These are phyloP conservation scores for Sinocyclocheilus rhinocerous DNA, from an alignment of 2,113 vertebrate genomes.

Conservation along the genomic window DNA sequence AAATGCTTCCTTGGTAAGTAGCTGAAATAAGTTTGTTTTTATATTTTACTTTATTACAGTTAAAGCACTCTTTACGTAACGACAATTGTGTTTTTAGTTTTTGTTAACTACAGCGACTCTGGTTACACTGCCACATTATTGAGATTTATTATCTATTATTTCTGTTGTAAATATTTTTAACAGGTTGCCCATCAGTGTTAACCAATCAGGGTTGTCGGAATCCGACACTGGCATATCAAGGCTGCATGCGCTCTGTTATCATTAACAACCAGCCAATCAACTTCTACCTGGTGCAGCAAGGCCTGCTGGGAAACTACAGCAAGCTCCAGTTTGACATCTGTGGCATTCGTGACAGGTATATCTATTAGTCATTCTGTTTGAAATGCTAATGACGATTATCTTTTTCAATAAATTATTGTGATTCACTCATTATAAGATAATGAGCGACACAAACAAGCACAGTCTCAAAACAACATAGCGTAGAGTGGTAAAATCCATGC, in stretches of 20 bases:
- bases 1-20: too few species aligned
- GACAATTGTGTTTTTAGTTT: too few species aligned
- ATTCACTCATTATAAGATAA: slow-evolving; percentile 26
- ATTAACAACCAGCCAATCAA: slow-evolving; percentile 88
- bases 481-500: not conserved
- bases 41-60: too few species aligned
- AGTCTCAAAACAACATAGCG: slow-evolving; percentile 9
- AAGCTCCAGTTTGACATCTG: slow-evolving; percentile 87
- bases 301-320: slow-evolving; percentile 85
- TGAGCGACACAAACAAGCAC: slow-evolving; percentile 24
- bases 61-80: too few species aligned
- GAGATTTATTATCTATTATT: not conserved
- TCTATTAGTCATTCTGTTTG: not conserved
- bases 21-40: too few species aligned
- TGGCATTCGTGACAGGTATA: slow-evolving; percentile 89
- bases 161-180: not conserved
- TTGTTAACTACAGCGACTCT: too few species aligned
- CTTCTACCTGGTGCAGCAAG: slow-evolving; percentile 85
- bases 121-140: not conserved
- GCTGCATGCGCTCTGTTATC: slow-evolving; percentile 87
- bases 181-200: slow-evolving; percentile 83
- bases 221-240: slow-evolving; percentile 85
- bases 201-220: slow-evolving; percentile 80
- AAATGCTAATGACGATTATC: not conserved
- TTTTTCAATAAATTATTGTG: not conserved